Evolutionary conservation across 2,113 vertebrate genomes (phyloP), one percentile per base, ranked within the genome.

Genomic region (Motacilla alba): DNA sequence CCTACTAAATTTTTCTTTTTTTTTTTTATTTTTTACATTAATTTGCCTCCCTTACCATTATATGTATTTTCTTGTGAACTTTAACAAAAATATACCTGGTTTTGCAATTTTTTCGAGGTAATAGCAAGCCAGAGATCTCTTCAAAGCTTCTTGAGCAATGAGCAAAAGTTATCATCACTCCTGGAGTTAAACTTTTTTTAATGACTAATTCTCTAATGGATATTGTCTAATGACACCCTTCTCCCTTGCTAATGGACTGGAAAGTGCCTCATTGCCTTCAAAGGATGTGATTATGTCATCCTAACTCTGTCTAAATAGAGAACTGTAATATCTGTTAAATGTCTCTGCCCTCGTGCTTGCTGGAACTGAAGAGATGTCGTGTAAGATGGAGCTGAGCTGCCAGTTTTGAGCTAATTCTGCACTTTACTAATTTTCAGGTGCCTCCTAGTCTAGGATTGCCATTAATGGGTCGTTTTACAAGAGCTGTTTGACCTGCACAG

Each of bases 241-340:
- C 79, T 94, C 85, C n/a, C 35, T 83, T 92, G 63, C 90, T 96
- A 94, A 96, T 96, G 94, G 92, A 90, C 82, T 92, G 86, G 79
- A 94, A 96, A 95, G 88, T 43, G 76, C 70, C 93, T 88, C 53
- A 69, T 76, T 2, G 55, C 75, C 85, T 91, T 92, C 90, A 90
- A 89, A 94, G 85, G 50, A 62, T 83, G 63, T 35, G 82, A 92
- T 95, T 95, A 95, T 88, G 88, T 96, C 95, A 96, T 93, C 43
- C 46, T 23, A 53, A 26, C 41, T 77, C 72, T 77, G 74, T 66
- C 85, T 96, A 85, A 94, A 83, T 47, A 83, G 72, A 67, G 85
- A 93, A 59, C 43, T 80, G 53, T 66, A 93, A 73, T 94, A 92
- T 88, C 92, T 93, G 88, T 76, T 85, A 88, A 94, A 94, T 83